These are phyloP conservation scores for Andricus grossulariae DNA, from an alignment of 1,140 invertebrate species.

Conservation along the genomic window DNA sequence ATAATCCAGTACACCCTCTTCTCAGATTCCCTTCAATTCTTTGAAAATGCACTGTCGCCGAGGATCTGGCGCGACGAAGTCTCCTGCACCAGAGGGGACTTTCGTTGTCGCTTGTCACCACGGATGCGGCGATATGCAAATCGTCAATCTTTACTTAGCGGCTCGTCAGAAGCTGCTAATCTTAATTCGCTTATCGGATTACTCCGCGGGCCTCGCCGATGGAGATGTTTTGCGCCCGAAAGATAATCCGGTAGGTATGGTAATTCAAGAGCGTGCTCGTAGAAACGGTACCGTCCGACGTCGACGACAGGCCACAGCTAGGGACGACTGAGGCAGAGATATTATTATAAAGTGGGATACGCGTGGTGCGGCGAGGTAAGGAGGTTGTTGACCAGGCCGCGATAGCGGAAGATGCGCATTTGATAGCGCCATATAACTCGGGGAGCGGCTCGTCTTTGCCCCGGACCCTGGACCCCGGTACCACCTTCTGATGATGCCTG, in stretches of 20 bases:
- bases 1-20: neutral
- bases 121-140: slow-evolving; percentile 63
- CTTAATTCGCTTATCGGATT: slow-evolving; percentile 74
- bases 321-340: slow-evolving; percentile 33
- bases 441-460: slow-evolving; percentile 18
- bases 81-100: slow-evolving; percentile 31
- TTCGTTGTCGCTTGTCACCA: slow-evolving; percentile 56
- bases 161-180: slow-evolving; percentile 69
- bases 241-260: slow-evolving; percentile 71
- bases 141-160: slow-evolving; percentile 68
- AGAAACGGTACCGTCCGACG: slow-evolving; percentile 40
- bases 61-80: neutral
- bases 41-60: neutral
- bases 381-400: slow-evolving; percentile 18
- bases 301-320: slow-evolving; percentile 40
- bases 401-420: slow-evolving; percentile 22
- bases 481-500: slow-evolving; percentile 24
- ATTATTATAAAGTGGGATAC: slow-evolving; percentile 27
- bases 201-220: slow-evolving; percentile 58
- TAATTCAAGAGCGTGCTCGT: slow-evolving; percentile 65
- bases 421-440: slow-evolving; percentile 25
- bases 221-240: slow-evolving; percentile 68
- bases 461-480: neutral
- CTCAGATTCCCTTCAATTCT: slow-evolving; percentile 10
- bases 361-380: slow-evolving; percentile 13